These are phyloP conservation scores for Schlechtendalia chinensis DNA, from an alignment of 1,140 invertebrate species.

Conservation along the genomic window DNA sequence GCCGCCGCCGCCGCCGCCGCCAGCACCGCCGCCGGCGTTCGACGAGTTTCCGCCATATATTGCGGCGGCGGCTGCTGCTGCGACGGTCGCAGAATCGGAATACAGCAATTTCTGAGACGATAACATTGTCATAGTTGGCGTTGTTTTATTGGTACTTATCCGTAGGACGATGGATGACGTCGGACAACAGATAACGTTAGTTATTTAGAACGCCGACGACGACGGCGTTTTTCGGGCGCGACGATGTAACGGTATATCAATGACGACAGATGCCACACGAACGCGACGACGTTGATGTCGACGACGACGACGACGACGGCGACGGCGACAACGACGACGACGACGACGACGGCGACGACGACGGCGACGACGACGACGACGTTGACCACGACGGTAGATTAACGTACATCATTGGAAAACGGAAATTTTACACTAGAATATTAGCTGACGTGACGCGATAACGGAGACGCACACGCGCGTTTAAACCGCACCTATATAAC, in stretches of 20 bases:
- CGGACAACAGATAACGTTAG: neutral
- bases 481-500: too few relatives aligned
- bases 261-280: constrained; percentile 29
- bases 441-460: neutral
- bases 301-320: too few relatives aligned
- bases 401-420: neutral
- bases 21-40: constrained; percentile 56
- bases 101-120: constrained; percentile 61
- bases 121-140: constrained; percentile 54
- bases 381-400: neutral
- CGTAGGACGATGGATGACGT: neutral
- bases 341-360: neutral
- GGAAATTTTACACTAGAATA: too few relatives aligned
- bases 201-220: neutral
- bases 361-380: neutral
- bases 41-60: constrained; percentile 57
- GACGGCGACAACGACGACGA: neutral
- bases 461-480: neutral
- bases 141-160: neutral
- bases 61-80: constrained; percentile 59
- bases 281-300: neutral
- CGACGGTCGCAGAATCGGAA: constrained; percentile 58
- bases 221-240: constrained; percentile 7
- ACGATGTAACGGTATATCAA: constrained; percentile 53
- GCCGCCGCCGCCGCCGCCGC: constrained; percentile 57